A percentile compares a stretch with the other conserved stretches of the same genome.
Conservation (phyloP, 2,113 vertebrate species). For the Misgurnus anguillicaudatus region DNA sequence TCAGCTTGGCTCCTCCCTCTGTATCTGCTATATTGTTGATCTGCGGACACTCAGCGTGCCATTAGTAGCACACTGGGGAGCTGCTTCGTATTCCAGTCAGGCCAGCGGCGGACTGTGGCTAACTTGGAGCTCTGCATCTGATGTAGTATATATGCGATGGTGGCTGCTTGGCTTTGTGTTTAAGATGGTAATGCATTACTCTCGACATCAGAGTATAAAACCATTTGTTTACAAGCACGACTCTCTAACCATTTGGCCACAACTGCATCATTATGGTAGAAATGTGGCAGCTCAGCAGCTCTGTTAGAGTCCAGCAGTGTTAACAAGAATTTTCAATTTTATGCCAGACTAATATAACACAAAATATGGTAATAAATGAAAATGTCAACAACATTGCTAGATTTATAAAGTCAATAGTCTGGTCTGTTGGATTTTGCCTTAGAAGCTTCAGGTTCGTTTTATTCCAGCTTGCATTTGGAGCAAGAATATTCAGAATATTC, state of each 20-base stretch:
- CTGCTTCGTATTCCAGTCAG: conserved; percentile 43
- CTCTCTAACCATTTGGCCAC: too few relatives aligned
- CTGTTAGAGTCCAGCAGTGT: too few relatives aligned
- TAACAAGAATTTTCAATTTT: too few relatives aligned
- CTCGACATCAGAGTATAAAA: too few relatives aligned
- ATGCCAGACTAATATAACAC: too few relatives aligned
- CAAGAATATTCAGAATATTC: too few relatives aligned
- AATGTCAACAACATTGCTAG: too few relatives aligned
- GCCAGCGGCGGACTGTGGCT: conserved; percentile 21
- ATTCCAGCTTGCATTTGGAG: background rate
- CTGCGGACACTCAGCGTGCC: conserved; percentile 12
- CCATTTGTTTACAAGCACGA: background rate
- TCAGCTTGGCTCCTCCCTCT: conserved; percentile 4
- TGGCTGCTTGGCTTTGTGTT: background rate
- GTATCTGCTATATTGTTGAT: conserved; percentile 11
- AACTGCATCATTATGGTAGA: too few relatives aligned
- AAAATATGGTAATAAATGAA: too few relatives aligned
- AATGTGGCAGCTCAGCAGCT: too few relatives aligned
- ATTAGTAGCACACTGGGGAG: conserved; percentile 14
- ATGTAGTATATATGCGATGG: background rate
- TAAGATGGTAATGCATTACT: background rate
- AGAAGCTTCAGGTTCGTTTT: background rate
- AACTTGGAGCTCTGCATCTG: conserved; percentile 21
- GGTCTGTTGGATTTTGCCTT: background rate
- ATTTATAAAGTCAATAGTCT: too few relatives aligned